phyloP scores from a whole-genome alignment of 2,113 vertebrate species.

The Raja brachyura region DNA sequence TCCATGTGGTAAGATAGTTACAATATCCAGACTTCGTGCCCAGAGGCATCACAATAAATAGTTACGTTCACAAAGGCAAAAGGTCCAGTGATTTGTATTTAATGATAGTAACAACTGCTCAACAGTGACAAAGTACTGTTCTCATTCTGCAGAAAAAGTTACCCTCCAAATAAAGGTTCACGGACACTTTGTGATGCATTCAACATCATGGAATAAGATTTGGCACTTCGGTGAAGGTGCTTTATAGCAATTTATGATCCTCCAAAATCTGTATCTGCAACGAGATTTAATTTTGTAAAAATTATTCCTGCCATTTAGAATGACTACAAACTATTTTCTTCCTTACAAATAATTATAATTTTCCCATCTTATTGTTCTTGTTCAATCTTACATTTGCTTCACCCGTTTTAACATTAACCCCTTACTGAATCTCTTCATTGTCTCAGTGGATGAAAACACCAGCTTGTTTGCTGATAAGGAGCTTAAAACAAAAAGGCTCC shows the following conservation, averaged over 20 bases:
- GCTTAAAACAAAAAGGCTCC: background rate
- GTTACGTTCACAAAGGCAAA: conserved; percentile 16
- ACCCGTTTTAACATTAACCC: background rate
- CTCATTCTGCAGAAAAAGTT: conserved; percentile 9
- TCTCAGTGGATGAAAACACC: background rate
- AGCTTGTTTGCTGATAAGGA: background rate
- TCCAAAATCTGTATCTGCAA: conserved; percentile 34
- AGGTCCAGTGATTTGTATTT: conserved; percentile 31
- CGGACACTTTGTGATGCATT: background rate
- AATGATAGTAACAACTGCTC: conserved; percentile 18
- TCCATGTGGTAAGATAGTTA: background rate
- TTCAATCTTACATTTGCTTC: background rate
- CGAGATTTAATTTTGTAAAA: background rate
- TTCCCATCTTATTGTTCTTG: background rate
- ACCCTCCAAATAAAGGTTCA: conserved; percentile 3
- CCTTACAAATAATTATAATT: background rate
- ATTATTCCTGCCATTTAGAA: conserved; percentile 3
- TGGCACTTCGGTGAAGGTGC: conserved; percentile 35
- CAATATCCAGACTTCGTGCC: background rate
- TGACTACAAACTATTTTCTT: background rate
- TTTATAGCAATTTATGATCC: conserved; percentile 27
- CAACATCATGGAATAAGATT: conserved; percentile 11
- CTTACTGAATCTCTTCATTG: background rate
- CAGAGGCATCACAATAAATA: conserved; percentile 23
- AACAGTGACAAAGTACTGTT: conserved; percentile 20